Evolutionary conservation across 2,888 invertebrate genomes (phyloP).

Genomic region (Sialis lutaria): DNA sequence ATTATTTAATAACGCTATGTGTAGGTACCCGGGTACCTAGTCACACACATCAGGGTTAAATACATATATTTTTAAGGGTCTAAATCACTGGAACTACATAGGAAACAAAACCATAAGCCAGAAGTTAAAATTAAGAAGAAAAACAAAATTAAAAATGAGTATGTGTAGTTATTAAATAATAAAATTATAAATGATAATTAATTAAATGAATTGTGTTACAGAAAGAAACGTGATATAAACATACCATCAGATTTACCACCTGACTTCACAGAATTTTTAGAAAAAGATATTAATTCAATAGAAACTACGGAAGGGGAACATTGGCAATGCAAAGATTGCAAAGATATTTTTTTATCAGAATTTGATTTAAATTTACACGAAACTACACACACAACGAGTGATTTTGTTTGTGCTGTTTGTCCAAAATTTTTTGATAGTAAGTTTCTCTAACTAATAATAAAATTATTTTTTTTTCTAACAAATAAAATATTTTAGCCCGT

Average conservation of each 20-base stretch:
- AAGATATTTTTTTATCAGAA: constrained; percentile 27
- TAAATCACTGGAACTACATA: too few species aligned
- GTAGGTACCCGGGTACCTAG: too few species aligned
- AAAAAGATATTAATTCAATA: constrained; percentile 17
- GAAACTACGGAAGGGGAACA: constrained; percentile 14
- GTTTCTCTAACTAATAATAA: constrained; percentile 7
- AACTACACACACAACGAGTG: constrained; percentile 25
- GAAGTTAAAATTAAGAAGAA: too few species aligned
- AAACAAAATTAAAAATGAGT: too few species aligned
- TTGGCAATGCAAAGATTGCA: constrained; percentile 26
- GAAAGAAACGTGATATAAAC: neutral
- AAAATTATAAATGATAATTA: neutral
- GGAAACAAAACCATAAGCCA: too few species aligned
- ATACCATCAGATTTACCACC: constrained; percentile 5
- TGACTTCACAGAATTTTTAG: constrained; percentile 16
- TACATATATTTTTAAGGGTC: too few species aligned
- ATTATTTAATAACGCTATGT: too few species aligned
- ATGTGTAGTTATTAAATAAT: too few species aligned
- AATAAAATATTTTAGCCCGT: constrained; percentile 12
- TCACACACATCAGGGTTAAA: too few species aligned
- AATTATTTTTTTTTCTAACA: neutral
- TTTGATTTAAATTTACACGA: constrained; percentile 31
- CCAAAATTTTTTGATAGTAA: constrained; percentile 29
- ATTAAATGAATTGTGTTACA: neutral
- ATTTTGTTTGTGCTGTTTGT: constrained; percentile 29